Evolutionary conservation across 2,113 vertebrate species (phyloP), one percentile per base, ranked within the genome.

Genomic region (Ciconia stormi): DNA sequence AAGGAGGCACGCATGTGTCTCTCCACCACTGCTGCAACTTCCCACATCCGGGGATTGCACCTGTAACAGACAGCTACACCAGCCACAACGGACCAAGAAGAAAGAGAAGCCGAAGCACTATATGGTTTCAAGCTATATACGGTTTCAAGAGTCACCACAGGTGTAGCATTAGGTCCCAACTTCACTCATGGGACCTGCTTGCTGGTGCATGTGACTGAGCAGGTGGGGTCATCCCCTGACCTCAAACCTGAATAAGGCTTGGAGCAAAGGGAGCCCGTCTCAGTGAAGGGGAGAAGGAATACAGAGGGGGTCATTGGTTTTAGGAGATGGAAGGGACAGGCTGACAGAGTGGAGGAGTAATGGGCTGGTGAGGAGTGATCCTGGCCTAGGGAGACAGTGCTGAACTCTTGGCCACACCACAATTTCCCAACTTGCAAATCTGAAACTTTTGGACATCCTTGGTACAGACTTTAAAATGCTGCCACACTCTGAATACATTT

Each of bases 291-390:
- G 6, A 4, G 32, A 52, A 89, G 52, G 5, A 72, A 55, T 14
- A 52, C 0, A 0, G 18, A 76, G 6, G 9, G 13, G 13, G 6
- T 0, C 1, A 30, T 1, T n/a, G 12, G 16, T 40, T 89, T 56
- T 34, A 83, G 10, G 40, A 59, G 30, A 69, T 13, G 18, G 8
- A 16, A 77, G 10, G 15, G 10, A 50, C 17, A 81, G 13, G 23
- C 6, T 47, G 53, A 47, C 11, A 34, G 23, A 42, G 2, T 9
- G 3, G 3, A 86, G 20, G 22, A 87, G 27, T 5, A 26, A 22
- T 47, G 55, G 40, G 10, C 36, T 62, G 29, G 16, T n/a, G 3
- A 74, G 16, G 5, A 5, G 18, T 63, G 9, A 61, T 69, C 15
- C n/a, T 40, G 34, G 7, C 26, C 53, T 29, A 20, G 4, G 18